Evolutionary conservation across 2,113 vertebrate species (phyloP).

Genomic region (Toxotes chatareus): DNA sequence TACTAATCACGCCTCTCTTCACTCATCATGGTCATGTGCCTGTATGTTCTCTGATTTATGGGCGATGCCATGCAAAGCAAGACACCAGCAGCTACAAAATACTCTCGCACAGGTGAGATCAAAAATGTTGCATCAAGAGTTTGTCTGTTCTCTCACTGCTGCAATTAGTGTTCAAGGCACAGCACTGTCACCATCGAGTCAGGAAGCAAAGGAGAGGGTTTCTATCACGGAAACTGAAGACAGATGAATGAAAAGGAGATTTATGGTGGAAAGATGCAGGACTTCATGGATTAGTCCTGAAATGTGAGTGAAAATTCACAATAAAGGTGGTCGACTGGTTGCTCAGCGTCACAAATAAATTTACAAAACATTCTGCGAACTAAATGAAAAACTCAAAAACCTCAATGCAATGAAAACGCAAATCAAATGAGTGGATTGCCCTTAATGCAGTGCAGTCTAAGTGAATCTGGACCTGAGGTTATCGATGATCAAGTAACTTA

Average conservation of each 20-base stretch:
- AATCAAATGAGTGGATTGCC: neutral
- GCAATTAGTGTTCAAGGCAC: slow-evolving; percentile 41
- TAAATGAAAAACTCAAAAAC: neutral
- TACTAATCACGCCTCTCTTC: neutral
- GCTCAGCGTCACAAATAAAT: neutral
- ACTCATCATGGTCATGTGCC: neutral
- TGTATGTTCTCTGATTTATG: neutral
- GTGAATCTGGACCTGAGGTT: slow-evolving; percentile 52
- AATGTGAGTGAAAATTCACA: neutral
- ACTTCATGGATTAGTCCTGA: neutral
- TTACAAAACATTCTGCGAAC: neutral
- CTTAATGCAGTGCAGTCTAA: slow-evolving; percentile 3
- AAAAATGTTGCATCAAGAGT: neutral
- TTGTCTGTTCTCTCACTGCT: neutral
- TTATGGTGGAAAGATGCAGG: neutral
- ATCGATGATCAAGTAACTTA: neutral
- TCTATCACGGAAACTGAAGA: neutral
- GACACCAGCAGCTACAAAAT: neutral
- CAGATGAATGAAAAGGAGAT: neutral
- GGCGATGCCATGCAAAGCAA: neutral
- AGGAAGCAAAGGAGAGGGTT: neutral
- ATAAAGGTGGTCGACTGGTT: neutral
- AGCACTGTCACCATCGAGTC: slow-evolving; percentile 2
- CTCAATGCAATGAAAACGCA: neutral
- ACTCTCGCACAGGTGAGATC: neutral